Evolutionary conservation across 1,140 invertebrate genomes (phyloP).

Genomic region (Cyrtorhinus lividipennis): DNA sequence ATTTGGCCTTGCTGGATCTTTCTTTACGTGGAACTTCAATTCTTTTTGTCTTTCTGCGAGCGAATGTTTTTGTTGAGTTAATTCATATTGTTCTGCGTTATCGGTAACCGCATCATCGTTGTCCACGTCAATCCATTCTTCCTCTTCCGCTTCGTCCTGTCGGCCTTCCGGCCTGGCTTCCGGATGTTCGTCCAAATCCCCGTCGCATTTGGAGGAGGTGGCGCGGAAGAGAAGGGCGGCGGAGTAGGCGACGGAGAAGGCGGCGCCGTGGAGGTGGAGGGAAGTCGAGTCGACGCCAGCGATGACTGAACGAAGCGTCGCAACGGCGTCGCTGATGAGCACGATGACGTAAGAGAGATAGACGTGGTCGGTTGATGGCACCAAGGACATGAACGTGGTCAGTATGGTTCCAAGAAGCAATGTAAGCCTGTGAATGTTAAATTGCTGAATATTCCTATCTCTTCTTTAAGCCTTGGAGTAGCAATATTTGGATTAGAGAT

Average conservation of each 20-base stretch:
- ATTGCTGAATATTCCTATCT: too few relatives aligned
- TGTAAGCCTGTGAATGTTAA: too few relatives aligned
- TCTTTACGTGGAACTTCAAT: too few relatives aligned
- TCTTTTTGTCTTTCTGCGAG: too few relatives aligned
- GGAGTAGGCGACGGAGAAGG: background rate
- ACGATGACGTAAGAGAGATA: background rate
- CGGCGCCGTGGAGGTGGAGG: background rate
- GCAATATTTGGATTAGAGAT: too few relatives aligned
- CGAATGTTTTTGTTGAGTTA: too few relatives aligned
- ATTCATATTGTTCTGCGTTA: too few relatives aligned
- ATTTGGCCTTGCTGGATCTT: too few relatives aligned
- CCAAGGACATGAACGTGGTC: background rate
- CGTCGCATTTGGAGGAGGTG: background rate
- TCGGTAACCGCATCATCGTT: too few relatives aligned
- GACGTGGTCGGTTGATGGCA: background rate
- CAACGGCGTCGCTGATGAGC: background rate
- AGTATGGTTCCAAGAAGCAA: background rate
- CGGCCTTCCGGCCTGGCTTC: background rate
- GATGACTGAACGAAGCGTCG: background rate
- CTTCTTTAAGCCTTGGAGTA: too few relatives aligned
- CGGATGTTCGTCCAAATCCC: background rate
- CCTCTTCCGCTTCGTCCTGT: too few relatives aligned
- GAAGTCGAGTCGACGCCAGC: background rate
- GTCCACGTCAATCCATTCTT: too few relatives aligned
- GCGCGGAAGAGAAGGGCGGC: background rate